Conservation (phyloP, 2,888 invertebrate genomes). For the Conus canariensis region DNA sequence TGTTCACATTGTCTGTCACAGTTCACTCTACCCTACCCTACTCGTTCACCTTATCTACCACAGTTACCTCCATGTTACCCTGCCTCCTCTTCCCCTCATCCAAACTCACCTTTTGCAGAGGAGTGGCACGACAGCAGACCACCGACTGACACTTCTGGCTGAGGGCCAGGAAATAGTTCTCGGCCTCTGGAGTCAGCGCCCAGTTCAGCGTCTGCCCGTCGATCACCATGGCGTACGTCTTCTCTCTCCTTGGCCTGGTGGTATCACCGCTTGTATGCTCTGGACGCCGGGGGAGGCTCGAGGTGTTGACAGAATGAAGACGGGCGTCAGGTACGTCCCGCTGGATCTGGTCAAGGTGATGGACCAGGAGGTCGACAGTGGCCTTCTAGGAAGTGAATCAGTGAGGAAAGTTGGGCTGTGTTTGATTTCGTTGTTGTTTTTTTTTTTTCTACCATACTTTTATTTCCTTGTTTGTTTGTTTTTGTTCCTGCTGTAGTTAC, state of each 20-base stretch:
- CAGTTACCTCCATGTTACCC: no score
- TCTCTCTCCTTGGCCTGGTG: constrained; percentile 38
- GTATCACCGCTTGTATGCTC: neutral
- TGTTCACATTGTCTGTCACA: no score
- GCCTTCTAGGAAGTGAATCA: constrained; percentile 81
- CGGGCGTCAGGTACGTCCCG: constrained; percentile 23
- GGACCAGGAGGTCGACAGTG: constrained; percentile 85
- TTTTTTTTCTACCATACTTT: no score
- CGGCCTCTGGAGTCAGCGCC: constrained; percentile 85
- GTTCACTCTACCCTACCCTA: no score
- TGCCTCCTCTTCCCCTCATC: neutral
- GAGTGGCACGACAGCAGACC: constrained; percentile 94
- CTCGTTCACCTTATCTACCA: no score
- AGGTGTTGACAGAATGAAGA: neutral
- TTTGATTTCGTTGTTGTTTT: no score
- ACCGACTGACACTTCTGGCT: constrained; percentile 92
- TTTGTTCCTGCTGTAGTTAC: no score
- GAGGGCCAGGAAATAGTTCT: constrained; percentile 89
- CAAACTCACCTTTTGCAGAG: constrained; percentile 87
- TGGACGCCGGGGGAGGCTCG: neutral
- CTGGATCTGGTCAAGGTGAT: constrained; percentile 83
- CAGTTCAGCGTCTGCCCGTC: constrained; percentile 96
- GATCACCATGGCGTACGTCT: constrained; percentile 88
- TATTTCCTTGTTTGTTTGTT: no score
- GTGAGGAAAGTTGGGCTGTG: no score